Conservation (phyloP, 2,113 vertebrate genomes). For the Mirza zaza region DNA sequence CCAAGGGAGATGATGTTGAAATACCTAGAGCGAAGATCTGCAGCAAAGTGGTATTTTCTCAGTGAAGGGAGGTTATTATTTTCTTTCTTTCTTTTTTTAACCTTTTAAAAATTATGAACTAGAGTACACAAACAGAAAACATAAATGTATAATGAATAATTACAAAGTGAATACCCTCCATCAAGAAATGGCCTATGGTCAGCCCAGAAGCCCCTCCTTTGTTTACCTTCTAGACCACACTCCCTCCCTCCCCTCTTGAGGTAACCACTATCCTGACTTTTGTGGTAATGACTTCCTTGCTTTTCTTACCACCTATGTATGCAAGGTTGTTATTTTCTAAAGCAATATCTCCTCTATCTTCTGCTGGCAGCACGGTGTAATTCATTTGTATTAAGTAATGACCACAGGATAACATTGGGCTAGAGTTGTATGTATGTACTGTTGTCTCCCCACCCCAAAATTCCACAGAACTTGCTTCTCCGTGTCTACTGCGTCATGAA, state of each 20-base stretch:
- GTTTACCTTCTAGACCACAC: not conserved
- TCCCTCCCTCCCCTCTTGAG: not conserved
- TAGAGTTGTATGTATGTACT: not conserved
- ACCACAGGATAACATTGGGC: not conserved
- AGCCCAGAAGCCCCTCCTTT: constrained; percentile 31
- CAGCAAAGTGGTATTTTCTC: not conserved
- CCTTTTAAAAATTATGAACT: constrained; percentile 51
- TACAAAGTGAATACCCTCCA: constrained; percentile 19
- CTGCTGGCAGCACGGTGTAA: not conserved
- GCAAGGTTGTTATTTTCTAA: constrained; percentile 47
- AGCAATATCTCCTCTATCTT: not conserved
- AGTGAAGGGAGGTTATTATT: not conserved
- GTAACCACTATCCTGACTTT: not conserved
- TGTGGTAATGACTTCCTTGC: constrained; percentile 36
- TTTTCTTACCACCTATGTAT: not conserved
- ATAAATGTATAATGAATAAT: constrained; percentile 37
- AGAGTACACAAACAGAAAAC: constrained; percentile 29
- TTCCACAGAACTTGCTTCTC: not conserved
- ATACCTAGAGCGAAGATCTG: not conserved
- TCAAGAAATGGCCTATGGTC: constrained; percentile 4
- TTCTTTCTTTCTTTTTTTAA: constrained; percentile 36
- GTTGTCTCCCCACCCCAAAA: not conserved
- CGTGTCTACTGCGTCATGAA: not conserved
- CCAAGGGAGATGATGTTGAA: not conserved
- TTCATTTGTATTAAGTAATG: constrained; percentile 3